Evolutionary conservation across 2,888 invertebrate genomes (phyloP).

Genomic region (Platycheirus albimanus): DNA sequence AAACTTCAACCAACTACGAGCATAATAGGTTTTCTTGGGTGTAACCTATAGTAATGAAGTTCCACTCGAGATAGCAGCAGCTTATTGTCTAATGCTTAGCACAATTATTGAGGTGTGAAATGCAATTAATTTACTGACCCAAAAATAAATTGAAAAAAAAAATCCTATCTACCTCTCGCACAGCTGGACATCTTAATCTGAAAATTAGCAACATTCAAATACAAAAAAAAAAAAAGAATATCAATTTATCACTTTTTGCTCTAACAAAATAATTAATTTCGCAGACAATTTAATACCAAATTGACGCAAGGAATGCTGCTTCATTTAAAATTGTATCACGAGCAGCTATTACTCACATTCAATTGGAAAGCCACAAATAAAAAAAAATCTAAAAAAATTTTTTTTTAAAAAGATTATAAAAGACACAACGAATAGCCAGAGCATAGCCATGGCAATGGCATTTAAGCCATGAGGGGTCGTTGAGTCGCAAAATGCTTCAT

Average conservation of each 20-base stretch:
- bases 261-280: conserved; percentile 21
- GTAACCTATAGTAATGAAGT: background rate
- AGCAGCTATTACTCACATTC: conserved; percentile 34
- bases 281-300: conserved; percentile 4
- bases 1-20: background rate
- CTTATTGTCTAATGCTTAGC: background rate
- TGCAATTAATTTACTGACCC: conserved; percentile 23
- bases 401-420: background rate
- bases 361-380: conserved; percentile 4
- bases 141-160: background rate
- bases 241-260: conserved; percentile 24
- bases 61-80: background rate
- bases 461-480: conserved; percentile 37
- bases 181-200: conserved; percentile 16
- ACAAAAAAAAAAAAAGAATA: background rate
- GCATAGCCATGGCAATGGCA: conserved; percentile 49
- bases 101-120: conserved; percentile 18
- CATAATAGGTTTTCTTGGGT: background rate
- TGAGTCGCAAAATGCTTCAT: conserved; percentile 46
- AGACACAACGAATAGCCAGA: conserved; percentile 32
- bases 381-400: conserved; percentile 6
- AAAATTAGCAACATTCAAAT: conserved; percentile 9
- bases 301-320: conserved; percentile 13
- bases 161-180: background rate
- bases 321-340: conserved; percentile 37